These are phyloP conservation scores for Sarcophaga bullata DNA, from an alignment of 1,140 invertebrate genomes.

Conservation along the genomic window DNA sequence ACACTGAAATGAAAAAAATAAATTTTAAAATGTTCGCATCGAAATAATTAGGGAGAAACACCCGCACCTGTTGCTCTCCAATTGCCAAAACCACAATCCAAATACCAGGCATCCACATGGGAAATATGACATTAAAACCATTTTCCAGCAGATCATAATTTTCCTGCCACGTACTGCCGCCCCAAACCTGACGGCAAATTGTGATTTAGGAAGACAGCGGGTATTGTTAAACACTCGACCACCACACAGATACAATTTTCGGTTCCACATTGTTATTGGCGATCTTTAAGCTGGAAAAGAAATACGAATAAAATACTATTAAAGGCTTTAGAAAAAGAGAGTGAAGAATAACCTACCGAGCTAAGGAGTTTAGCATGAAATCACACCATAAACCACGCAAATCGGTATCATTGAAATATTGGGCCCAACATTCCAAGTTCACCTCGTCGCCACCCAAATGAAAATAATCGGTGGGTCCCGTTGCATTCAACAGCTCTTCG, in stretches of 20 bases:
- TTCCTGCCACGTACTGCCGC: constrained; percentile 79
- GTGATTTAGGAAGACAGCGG: constrained; percentile 73
- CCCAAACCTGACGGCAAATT: constrained; percentile 79
- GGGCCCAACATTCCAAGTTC: constrained; percentile 78
- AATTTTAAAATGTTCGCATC: background rate
- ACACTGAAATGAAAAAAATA: constrained; percentile 55
- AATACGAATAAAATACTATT: background rate
- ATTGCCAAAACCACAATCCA: constrained; percentile 84
- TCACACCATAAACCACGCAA: constrained; percentile 81
- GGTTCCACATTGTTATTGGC: constrained; percentile 75
- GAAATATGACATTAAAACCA: constrained; percentile 83
- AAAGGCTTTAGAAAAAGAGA: background rate
- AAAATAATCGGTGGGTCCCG: constrained; percentile 75
- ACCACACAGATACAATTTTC: constrained; percentile 77
- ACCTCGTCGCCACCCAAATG: constrained; percentile 89
- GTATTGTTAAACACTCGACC: constrained; percentile 78
- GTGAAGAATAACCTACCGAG: constrained; percentile 54
- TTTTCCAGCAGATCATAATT: constrained; percentile 77
- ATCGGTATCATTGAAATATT: constrained; percentile 79
- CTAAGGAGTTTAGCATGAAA: constrained; percentile 75
- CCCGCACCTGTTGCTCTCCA: constrained; percentile 73
- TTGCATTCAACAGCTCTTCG: constrained; percentile 74
- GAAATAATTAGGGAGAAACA: background rate
- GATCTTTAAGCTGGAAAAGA: constrained; percentile 66
- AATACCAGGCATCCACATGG: constrained; percentile 86